phyloP scores from a whole-genome alignment of 2,113 vertebrate species.

The Arvicanthis niloticus region DNA sequence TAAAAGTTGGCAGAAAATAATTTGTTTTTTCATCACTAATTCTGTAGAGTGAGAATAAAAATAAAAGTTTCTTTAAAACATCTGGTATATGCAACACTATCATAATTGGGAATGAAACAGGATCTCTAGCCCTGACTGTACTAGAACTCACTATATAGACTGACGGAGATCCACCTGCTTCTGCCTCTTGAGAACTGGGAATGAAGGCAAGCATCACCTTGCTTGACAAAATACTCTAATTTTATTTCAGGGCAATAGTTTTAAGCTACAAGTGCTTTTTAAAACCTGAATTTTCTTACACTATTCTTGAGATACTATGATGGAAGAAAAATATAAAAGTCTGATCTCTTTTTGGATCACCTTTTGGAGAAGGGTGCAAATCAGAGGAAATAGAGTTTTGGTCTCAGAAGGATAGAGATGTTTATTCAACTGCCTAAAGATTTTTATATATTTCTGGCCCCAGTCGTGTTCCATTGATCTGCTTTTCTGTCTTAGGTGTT shows the following conservation, averaged over 20 bases:
- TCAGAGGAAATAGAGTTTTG: background rate
- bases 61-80: background rate
- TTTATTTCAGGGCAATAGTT: background rate
- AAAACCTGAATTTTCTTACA: background rate
- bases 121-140: background rate
- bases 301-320: background rate
- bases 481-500: slow-evolving; percentile 2
- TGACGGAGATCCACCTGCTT: background rate
- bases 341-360: background rate
- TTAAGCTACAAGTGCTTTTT: background rate
- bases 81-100: background rate
- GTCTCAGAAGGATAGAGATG: background rate
- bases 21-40: background rate
- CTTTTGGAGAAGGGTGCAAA: background rate
- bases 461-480: background rate
- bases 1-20: background rate
- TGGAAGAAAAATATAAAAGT: slow-evolving; percentile 7
- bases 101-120: background rate
- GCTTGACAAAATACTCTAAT: background rate
- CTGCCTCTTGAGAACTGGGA: background rate
- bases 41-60: background rate
- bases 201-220: background rate
- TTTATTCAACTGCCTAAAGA: slow-evolving; percentile 37
- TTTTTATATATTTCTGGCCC: background rate
- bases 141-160: background rate